These are phyloP conservation scores for Incurvaria masculella DNA, from an alignment of 2,888 invertebrate species.

Conservation along the genomic window DNA sequence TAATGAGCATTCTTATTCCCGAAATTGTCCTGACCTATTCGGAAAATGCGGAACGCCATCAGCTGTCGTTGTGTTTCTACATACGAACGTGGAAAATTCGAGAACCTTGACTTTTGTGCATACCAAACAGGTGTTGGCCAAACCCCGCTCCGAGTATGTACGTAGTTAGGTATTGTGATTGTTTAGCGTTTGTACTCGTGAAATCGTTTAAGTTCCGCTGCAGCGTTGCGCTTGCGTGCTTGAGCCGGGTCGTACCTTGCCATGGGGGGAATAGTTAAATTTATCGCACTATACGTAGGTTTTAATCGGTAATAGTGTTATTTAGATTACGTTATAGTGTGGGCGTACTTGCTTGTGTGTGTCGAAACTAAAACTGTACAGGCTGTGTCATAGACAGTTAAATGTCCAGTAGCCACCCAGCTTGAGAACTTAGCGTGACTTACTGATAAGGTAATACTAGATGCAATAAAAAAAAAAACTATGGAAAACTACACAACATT, in stretches of 20 bases:
- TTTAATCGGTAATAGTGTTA: not conserved
- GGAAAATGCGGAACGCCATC: not conserved
- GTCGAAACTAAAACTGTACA: too few species aligned
- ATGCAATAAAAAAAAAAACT: too few species aligned
- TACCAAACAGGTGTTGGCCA: not conserved
- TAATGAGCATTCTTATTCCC: conserved; percentile 29
- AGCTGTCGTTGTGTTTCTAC: not conserved
- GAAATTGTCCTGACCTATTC: not conserved
- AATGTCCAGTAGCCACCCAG: too few species aligned
- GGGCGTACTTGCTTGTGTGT: too few species aligned
- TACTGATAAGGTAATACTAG: too few species aligned
- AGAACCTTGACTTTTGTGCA: not conserved
- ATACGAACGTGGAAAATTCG: not conserved
- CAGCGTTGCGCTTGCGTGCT: not conserved
- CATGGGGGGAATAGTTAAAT: conserved; percentile 4
- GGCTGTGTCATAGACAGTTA: too few species aligned
- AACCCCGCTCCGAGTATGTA: not conserved
- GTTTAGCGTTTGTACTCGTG: conserved; percentile 46
- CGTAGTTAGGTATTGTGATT: conserved; percentile 46
- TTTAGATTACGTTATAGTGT: too few species aligned
- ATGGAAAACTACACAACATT: too few species aligned
- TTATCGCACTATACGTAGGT: conserved; percentile 11
- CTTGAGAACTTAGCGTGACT: too few species aligned
- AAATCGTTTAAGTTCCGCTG: conserved; percentile 27
- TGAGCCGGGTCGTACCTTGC: not conserved